Percentiles rank a stretch among this genome's conserved stretches.
Evolutionary conservation across 2,797 vertebrate genomes (phyloP).

Genomic region (Platalea minor): DNA sequence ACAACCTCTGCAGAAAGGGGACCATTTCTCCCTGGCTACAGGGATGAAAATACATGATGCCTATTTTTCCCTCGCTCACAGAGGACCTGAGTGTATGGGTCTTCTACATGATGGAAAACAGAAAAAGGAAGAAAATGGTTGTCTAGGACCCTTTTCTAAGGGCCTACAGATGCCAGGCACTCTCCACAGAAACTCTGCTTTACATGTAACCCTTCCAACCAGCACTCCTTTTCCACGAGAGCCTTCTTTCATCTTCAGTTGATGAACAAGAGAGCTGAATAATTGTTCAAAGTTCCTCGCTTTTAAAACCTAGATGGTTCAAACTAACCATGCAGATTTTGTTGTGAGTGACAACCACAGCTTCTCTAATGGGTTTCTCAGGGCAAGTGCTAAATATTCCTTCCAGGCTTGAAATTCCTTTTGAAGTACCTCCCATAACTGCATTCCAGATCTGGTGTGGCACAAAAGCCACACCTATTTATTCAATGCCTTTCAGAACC

Average conservation of each 20-base stretch:
- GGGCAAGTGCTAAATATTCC: background rate
- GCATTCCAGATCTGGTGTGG: background rate
- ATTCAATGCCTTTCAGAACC: background rate
- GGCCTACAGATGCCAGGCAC: background rate
- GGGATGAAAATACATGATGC: background rate
- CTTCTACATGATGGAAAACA: background rate
- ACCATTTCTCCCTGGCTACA: background rate
- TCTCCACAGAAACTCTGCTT: background rate
- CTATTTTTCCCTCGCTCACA: background rate
- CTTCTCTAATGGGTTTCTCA: background rate
- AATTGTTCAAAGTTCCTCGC: background rate
- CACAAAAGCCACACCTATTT: slow-evolving; percentile 4
- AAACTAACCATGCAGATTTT: background rate
- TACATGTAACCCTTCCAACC: background rate
- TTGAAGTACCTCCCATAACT: background rate
- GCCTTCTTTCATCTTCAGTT: background rate
- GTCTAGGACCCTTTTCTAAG: background rate
- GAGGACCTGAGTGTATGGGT: background rate
- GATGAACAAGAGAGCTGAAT: background rate
- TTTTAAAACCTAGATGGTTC: background rate
- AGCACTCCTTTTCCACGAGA: background rate
- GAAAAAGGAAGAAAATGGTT: background rate
- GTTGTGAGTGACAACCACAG: background rate
- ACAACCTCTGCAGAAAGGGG: background rate
- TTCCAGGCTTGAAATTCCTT: background rate